Conservation (phyloP, 1,140 invertebrate genomes). For the Solenopsis fugax region DNA sequence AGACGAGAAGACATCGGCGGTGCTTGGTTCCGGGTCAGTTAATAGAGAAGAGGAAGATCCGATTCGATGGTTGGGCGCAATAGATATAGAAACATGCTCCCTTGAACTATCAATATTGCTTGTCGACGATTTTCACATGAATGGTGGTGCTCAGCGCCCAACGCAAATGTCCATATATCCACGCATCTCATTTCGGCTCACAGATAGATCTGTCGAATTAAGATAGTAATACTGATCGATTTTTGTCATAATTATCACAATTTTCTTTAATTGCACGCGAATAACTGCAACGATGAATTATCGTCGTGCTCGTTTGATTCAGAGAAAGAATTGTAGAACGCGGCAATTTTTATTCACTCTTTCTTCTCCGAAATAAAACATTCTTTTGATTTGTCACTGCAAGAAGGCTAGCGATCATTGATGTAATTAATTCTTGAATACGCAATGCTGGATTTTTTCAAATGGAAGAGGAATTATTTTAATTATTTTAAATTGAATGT, state of each 20-base stretch:
- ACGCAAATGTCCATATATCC: slow-evolving; percentile 20
- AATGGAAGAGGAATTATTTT: neutral
- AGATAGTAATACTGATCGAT: neutral
- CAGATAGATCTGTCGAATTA: slow-evolving; percentile 45
- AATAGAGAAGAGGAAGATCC: slow-evolving; percentile 64
- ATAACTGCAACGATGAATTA: neutral
- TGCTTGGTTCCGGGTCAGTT: slow-evolving; percentile 6
- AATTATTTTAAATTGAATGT: slow-evolving; percentile 6
- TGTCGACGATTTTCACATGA: slow-evolving; percentile 61
- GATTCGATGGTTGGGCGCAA: slow-evolving; percentile 34
- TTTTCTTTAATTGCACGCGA: neutral
- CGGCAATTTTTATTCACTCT: neutral
- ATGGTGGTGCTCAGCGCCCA: slow-evolving; percentile 42
- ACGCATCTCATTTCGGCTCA: slow-evolving; percentile 40
- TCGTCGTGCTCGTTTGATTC: neutral
- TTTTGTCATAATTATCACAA: neutral
- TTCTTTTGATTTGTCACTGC: neutral
- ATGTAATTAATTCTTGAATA: slow-evolving; percentile 4
- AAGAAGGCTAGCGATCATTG: neutral
- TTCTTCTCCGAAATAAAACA: neutral
- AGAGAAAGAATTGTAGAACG: neutral
- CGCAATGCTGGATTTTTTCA: neutral
- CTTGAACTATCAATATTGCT: slow-evolving; percentile 64
- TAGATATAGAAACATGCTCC: neutral
- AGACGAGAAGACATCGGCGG: slow-evolving; percentile 21